Percentiles rank a stretch among this genome's conserved stretches.
Evolutionary conservation across 2,797 vertebrate genomes (phyloP).

Genomic region (Meriones psammophilus): DNA sequence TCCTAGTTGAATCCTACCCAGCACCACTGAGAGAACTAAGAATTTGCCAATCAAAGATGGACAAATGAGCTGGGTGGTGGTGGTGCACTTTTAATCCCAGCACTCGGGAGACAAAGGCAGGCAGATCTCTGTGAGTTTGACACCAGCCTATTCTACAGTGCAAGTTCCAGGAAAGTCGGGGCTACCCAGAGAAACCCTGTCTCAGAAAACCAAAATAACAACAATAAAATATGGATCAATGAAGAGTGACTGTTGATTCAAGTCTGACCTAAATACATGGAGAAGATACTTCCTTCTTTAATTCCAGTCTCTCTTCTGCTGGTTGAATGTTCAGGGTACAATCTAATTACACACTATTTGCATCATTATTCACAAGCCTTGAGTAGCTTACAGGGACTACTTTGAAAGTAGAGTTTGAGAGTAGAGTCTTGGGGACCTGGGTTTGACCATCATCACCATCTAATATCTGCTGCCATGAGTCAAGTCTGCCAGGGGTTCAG

Average conservation of each 20-base stretch:
- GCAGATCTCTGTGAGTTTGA: neutral
- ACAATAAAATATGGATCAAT: too few relatives aligned
- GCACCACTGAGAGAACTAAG: neutral
- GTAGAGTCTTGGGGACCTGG: neutral
- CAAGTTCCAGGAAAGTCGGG: neutral
- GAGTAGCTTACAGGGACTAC: accelerated
- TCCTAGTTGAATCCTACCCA: neutral
- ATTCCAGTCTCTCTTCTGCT: too few relatives aligned
- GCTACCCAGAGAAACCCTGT: neutral
- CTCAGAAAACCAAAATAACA: too few relatives aligned
- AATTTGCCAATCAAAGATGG: neutral
- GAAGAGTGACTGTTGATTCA: neutral
- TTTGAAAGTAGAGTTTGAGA: neutral
- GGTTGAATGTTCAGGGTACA: too few relatives aligned
- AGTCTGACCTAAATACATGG: neutral
- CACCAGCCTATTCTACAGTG: neutral
- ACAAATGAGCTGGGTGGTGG: neutral
- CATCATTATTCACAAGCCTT: neutral
- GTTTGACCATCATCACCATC: neutral
- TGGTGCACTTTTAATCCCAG: neutral
- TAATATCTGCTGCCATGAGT: neutral
- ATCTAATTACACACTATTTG: accelerated
- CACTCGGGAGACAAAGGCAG: neutral
- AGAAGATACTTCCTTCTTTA: neutral
- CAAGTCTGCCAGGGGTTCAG: neutral